Base-by-base conservation (phyloP, 2,888 invertebrate genomes). In the Macrostomum cliftonense region DNA sequence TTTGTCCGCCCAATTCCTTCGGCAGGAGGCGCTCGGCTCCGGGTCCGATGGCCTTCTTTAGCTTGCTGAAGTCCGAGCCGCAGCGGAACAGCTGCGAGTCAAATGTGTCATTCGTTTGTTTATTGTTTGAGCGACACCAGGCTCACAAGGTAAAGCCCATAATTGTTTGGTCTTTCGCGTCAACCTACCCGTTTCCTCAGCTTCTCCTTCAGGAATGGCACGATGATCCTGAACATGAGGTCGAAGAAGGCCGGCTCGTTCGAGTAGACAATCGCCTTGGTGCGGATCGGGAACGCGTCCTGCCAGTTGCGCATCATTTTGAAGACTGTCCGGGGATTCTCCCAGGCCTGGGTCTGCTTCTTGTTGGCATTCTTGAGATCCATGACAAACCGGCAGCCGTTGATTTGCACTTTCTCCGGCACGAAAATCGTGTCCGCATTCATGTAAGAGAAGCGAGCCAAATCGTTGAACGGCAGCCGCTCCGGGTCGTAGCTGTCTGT, bases 1-100 rank as follows among this genome's bases (percentile, higher is more conserved):
- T 79, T n/a, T 78, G 77, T 44, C 86, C 86, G 12, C 85, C 86
- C 59, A 83, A 85, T 63, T 86, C 86, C 46, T 76, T 71, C 0
- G 85, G 85, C 50, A 86, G 69, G 66, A 85, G 77, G 53, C 83
- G 82, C 60, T 78, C 79, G 1, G 84, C 83, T 50, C 86, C 75
- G 58, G 78, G 76, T 9, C 28, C 28, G 28, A 28, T 28, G 28
- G 28, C 28, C 28, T 28, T 28, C 28, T 28, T 28, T 9, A 28
- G 28, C 40, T 45, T 45, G 21, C 7, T 40, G n/a, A 45, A 20
- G 17, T 45, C 40, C 17, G 17, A 9, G 14, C 42, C 28, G 28
- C 28, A 28, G 5, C 28, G 28, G 28, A 7, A 9, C 5, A 28
- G 28, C 28, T 28, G 28, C 5, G 28, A n/a, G n/a, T n/a, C n/a